phyloP scores from a whole-genome alignment of 2,113 vertebrate genomes.

The Datnioides undecimradiatus region DNA sequence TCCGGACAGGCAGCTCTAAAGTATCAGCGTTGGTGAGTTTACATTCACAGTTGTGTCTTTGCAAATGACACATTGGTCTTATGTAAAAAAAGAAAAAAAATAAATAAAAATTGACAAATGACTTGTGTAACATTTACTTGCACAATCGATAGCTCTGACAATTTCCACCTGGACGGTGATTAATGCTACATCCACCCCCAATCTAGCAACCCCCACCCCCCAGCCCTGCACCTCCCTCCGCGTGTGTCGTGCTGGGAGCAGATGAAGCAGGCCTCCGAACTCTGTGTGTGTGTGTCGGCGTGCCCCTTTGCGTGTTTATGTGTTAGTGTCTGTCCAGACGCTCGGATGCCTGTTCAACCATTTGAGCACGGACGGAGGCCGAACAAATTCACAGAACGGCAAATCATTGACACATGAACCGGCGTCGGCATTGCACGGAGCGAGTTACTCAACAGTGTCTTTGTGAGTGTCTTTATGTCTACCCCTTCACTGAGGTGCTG shows the following conservation, averaged over 20 bases:
- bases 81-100: conserved; percentile 60
- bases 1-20: conserved; percentile 16
- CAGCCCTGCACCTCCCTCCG: conserved; percentile 68
- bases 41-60: conserved; percentile 60
- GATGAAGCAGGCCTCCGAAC: conserved; percentile 75
- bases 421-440: conserved; percentile 47
- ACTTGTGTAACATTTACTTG: conserved; percentile 96
- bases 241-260: conserved; percentile 78
- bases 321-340: conserved; percentile 39
- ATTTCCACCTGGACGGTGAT: conserved; percentile 94
- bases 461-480: conserved; percentile 55
- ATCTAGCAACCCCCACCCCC: conserved; percentile 72
- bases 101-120: conserved; percentile 87
- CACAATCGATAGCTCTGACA: conserved; percentile 94
- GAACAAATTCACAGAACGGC: conserved; percentile 51
- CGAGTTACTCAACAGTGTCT: conserved; percentile 54
- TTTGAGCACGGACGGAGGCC: conserved; percentile 45
- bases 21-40: conserved; percentile 36
- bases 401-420: conserved; percentile 60
- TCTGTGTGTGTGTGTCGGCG: conserved; percentile 25
- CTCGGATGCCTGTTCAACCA: conserved; percentile 48
- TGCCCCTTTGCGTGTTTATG: conserved; percentile 19
- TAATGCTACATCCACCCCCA: conserved; percentile 87
- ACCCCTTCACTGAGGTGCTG: conserved; percentile 62
- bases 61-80: conserved; percentile 86